Base-by-base conservation (phyloP, 2,797 vertebrate species). In the Iguana delicatissima region DNA sequence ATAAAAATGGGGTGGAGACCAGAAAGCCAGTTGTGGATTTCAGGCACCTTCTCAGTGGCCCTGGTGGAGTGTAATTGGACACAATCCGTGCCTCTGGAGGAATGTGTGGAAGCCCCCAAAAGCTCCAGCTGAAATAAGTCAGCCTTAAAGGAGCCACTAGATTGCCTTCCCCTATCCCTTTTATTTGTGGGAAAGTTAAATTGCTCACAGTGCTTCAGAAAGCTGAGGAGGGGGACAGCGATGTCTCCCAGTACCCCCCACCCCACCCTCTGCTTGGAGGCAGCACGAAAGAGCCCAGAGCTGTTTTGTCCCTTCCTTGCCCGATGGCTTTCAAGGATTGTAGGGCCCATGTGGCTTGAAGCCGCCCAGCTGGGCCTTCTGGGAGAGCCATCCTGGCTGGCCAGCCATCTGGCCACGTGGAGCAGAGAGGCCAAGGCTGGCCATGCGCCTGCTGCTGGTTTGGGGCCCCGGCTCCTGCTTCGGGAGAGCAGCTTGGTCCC, bases 351-450 rank as follows among this genome's bases (percentile, higher is more conserved):
- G 67, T 32, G 67, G 67, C 67, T 69, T 32, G 29, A 84, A 2
- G 24, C 24, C 7, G 38, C 38, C 57, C 38, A 35, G 13, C n/a
- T 73, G n/a, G 32, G 42, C 77, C 46, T 12, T 29, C 14, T 73
- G 46, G 77, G 46, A 52, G 12, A 26, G 12, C 10, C 29, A 26
- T 38, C 35, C 35, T 38, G 73, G n/a, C 73, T 8, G 24, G 64
- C 64, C 6, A 0, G 26, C 67, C 7, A 1, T 69, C 67, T 20
- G 8, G 26, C 67, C 26, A 3, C 9, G 24, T 94, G 92, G 92
- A 92, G 84, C 92, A 93, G 92, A 93, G 93, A 93, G 91, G 94
- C 90, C 86, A 90, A 92, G 94, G 92, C 94, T 93, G 46, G 93
- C 95, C 50, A 89, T 74, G 59, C 89, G 84, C 83, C 72, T 92